phyloP scores from a whole-genome alignment of 1,140 invertebrate genomes.

The Whitmania pigra region DNA sequence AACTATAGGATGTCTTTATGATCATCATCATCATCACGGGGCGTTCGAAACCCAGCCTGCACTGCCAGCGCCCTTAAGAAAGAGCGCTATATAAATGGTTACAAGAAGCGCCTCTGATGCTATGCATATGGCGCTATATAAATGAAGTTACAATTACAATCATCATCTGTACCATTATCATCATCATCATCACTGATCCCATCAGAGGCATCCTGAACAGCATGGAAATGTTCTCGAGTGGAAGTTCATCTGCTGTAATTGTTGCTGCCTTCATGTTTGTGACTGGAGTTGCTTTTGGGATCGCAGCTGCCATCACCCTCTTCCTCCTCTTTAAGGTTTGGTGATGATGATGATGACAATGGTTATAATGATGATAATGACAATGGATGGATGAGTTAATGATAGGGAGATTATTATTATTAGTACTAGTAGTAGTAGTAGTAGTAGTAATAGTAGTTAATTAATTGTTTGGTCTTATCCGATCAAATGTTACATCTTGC shows the following conservation, averaged over 20 bases:
- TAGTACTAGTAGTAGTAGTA: too few species aligned
- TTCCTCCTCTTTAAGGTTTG: slow-evolving; percentile 47
- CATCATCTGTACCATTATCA: background rate
- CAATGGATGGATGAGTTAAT: slow-evolving; percentile 50
- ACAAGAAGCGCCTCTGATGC: too few species aligned
- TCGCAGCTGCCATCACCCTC: slow-evolving; percentile 2
- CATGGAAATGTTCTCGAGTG: slow-evolving; percentile 36
- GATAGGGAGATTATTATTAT: too few species aligned
- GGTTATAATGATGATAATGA: slow-evolving; percentile 42
- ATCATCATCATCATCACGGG: background rate
- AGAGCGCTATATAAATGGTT: too few species aligned
- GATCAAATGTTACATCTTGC: too few species aligned
- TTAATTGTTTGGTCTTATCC: too few species aligned
- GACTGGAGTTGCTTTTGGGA: slow-evolving; percentile 8
- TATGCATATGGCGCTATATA: too few species aligned
- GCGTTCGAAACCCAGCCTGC: too few species aligned
- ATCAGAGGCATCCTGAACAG: slow-evolving; percentile 63
- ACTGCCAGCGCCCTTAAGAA: too few species aligned
- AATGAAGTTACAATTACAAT: too few species aligned
- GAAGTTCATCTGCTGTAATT: background rate
- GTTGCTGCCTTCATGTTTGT: slow-evolving; percentile 20
- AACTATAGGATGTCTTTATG: too few species aligned
- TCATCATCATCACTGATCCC: slow-evolving; percentile 27
- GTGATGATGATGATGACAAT: slow-evolving; percentile 98
- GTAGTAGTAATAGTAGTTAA: too few species aligned